Percentiles rank a stretch among this genome's conserved stretches.
phyloP scores from a whole-genome alignment of 2,113 vertebrate species.

The Oriolus oriolus region DNA sequence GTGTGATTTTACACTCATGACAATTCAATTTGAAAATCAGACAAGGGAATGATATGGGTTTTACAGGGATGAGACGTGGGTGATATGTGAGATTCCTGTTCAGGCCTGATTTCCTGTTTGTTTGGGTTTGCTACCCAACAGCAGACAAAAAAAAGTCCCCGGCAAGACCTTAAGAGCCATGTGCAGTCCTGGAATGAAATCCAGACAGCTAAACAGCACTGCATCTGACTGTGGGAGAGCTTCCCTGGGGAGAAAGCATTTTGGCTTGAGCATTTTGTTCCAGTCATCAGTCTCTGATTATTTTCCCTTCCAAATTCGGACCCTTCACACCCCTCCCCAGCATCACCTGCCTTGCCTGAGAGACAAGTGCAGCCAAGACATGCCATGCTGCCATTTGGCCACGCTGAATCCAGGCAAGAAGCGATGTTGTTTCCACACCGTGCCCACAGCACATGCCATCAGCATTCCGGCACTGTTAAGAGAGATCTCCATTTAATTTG shows the following conservation, averaged over 20 bases:
- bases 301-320: slow-evolving; percentile 7
- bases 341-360: neutral
- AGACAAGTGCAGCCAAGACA: neutral
- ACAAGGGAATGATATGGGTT: neutral
- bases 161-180: neutral
- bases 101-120: neutral
- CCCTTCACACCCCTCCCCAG: neutral
- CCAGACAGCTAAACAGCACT: neutral
- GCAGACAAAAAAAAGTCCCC: neutral
- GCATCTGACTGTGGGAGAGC: neutral
- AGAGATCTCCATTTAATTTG: neutral
- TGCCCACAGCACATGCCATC: neutral
- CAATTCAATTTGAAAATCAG: neutral
- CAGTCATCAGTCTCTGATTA: neutral
- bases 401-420: neutral
- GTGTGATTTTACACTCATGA: neutral
- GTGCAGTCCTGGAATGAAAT: slow-evolving; percentile 26
- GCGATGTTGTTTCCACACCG: neutral
- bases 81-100: neutral
- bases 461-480: neutral
- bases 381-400: neutral
- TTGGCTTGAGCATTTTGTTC: neutral
- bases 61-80: neutral
- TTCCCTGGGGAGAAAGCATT: neutral
- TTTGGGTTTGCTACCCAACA: neutral